phyloP scores from a whole-genome alignment of 2,888 invertebrate genomes.

The Sphecodes monilicornis region DNA sequence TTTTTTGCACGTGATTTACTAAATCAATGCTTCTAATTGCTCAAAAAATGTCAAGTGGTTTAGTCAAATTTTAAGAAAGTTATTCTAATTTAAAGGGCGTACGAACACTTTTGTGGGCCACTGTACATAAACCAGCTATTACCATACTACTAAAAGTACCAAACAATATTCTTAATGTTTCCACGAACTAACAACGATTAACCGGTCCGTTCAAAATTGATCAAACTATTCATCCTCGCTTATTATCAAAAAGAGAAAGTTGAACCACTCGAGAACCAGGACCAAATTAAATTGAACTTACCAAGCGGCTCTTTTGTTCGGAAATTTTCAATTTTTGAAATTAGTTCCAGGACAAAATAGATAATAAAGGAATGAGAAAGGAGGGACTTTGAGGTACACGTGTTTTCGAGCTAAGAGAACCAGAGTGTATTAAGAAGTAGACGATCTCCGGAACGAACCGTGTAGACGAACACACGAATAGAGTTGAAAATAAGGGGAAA shows the following conservation, averaged over 20 bases:
- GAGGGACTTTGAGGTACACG: neutral
- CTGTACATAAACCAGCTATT: too few relatives aligned
- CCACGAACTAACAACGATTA: neutral
- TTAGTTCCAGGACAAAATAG: neutral
- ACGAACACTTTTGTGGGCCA: too few relatives aligned
- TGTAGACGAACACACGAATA: neutral
- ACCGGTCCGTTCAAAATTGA: neutral
- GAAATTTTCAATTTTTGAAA: neutral
- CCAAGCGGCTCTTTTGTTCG: neutral
- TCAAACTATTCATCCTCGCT: neutral
- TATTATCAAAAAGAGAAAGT: neutral
- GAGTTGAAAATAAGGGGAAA: slow-evolving; percentile 8
- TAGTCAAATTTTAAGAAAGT: too few relatives aligned
- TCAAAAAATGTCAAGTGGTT: too few relatives aligned
- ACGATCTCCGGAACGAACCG: neutral
- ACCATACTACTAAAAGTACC: too few relatives aligned
- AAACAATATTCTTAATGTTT: neutral
- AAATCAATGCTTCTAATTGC: too few relatives aligned
- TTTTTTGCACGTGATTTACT: too few relatives aligned
- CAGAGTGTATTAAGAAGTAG: neutral
- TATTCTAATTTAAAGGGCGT: too few relatives aligned
- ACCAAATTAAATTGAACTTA: neutral
- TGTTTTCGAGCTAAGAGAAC: neutral
- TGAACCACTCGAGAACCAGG: too few relatives aligned
- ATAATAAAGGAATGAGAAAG: neutral